A percentile compares a stretch with the other conserved stretches of the same genome.
Evolutionary conservation across 2,113 vertebrate genomes (phyloP).

Genomic region (Balaenoptera acutorostrata): DNA sequence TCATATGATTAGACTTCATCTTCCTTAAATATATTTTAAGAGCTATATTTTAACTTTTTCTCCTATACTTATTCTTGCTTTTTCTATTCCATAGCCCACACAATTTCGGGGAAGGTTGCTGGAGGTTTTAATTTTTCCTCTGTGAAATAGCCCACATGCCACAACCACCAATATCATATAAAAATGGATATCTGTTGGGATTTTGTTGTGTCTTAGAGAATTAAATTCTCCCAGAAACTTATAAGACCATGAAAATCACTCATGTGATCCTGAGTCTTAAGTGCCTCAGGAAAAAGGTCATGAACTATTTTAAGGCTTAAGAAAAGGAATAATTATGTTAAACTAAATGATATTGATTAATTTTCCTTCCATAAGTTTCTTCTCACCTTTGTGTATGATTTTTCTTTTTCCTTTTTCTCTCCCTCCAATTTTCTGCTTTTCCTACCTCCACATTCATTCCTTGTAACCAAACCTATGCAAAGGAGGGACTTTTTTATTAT

Average conservation of each 20-base stretch:
- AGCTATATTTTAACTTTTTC: not conserved
- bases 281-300: constrained; percentile 26
- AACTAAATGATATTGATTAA: constrained; percentile 39
- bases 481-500: not conserved
- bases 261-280: constrained; percentile 8
- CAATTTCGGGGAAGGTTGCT: not conserved
- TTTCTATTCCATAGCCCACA: not conserved
- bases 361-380: not conserved
- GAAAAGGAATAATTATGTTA: constrained; percentile 33
- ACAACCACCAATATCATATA: not conserved
- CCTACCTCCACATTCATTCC: not conserved
- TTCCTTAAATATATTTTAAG: not conserved
- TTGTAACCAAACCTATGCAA: not conserved
- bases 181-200: constrained; percentile 1
- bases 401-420: not conserved
- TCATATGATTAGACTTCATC: not conserved
- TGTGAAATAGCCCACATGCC: not conserved
- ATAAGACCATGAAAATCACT: constrained; percentile 27
- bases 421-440: not conserved
- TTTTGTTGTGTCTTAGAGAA: constrained; percentile 36
- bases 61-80: not conserved
- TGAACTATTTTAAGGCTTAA: constrained; percentile 37
- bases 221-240: constrained; percentile 46
- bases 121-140: not conserved
- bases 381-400: not conserved